These are phyloP conservation scores for Hoplostethus atlanticus DNA, from an alignment of 2,797 vertebrate species.

Conservation along the genomic window DNA sequence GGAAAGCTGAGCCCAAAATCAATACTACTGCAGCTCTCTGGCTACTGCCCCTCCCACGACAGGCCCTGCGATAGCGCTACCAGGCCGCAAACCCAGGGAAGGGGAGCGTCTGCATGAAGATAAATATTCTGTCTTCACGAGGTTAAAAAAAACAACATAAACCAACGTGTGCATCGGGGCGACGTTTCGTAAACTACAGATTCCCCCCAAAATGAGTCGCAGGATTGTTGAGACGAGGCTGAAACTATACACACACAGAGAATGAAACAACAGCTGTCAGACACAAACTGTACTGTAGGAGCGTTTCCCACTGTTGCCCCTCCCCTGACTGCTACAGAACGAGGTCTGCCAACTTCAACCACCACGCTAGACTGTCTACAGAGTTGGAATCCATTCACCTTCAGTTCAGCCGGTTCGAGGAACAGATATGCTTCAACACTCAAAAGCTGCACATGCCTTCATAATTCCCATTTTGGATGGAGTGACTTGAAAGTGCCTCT, in stretches of 20 bases:
- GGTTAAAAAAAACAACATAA: constrained; percentile 44
- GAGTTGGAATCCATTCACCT: neutral
- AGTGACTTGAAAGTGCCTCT: too few relatives aligned
- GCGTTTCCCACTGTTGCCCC: neutral
- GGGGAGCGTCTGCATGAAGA: constrained; percentile 27
- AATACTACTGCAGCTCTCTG: constrained; percentile 72
- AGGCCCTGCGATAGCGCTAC: constrained; percentile 42
- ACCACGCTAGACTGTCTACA: neutral
- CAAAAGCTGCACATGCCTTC: neutral
- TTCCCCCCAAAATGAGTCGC: constrained; percentile 28
- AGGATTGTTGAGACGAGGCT: constrained; percentile 7
- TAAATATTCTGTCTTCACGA: constrained; percentile 55
- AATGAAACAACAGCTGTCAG: constrained; percentile 8
- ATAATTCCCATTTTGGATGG: too few relatives aligned
- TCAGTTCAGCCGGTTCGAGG: neutral
- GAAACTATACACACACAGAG: neutral
- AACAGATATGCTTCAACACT: neutral
- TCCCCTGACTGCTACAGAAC: neutral
- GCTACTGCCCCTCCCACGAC: constrained; percentile 31
- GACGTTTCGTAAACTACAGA: neutral
- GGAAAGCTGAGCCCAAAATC: constrained; percentile 76
- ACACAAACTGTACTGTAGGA: neutral
- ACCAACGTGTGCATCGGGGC: neutral
- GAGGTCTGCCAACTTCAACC: neutral
- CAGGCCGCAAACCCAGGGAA: constrained; percentile 16